phyloP scores from a whole-genome alignment of 2,113 vertebrate genomes.

The Pomatostomus ruficeps region DNA sequence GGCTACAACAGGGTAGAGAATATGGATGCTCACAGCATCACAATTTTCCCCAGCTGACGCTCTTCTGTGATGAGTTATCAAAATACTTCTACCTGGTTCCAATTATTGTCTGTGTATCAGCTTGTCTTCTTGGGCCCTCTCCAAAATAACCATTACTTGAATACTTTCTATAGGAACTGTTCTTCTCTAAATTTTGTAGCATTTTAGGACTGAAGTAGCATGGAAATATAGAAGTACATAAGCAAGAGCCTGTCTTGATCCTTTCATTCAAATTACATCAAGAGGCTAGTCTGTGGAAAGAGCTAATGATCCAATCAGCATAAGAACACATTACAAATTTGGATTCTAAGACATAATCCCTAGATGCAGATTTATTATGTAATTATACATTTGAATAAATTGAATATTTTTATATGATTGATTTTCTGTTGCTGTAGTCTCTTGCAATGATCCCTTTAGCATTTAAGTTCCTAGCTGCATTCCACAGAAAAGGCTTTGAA shows the following conservation, averaged over 20 bases:
- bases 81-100: background rate
- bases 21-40: background rate
- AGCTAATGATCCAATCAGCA: slow-evolving; percentile 17
- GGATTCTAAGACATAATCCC: background rate
- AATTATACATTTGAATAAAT: background rate
- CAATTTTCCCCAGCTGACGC: background rate
- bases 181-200: background rate
- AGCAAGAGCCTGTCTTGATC: background rate
- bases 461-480: background rate
- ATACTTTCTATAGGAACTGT: background rate
- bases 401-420: background rate
- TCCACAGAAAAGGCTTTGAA: background rate
- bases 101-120: background rate
- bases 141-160: background rate
- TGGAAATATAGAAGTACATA: background rate
- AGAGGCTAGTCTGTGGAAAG: background rate
- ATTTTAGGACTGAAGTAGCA: background rate
- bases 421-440: background rate
- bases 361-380: background rate
- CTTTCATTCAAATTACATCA: background rate
- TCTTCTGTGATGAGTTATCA: background rate
- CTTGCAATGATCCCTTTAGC: background rate
- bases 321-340: background rate
- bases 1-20: background rate
- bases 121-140: background rate